These are phyloP conservation scores for Stictonetta naevosa DNA, from an alignment of 2,113 vertebrate species.

Conservation along the genomic window DNA sequence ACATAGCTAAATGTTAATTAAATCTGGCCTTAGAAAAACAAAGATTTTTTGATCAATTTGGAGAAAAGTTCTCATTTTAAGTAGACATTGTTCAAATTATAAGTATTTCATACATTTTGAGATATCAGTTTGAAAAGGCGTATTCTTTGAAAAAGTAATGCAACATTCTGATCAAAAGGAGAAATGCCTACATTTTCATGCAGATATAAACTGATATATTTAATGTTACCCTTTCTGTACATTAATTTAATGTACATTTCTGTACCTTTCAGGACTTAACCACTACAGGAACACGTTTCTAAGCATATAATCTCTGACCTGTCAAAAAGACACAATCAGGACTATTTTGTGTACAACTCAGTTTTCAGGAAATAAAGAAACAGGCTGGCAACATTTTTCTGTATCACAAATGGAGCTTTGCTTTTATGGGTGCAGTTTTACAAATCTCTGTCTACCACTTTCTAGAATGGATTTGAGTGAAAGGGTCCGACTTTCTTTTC, in stretches of 20 bases:
- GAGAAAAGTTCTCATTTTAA: neutral
- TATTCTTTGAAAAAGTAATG: neutral
- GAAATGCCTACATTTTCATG: neutral
- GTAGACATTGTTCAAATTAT: neutral
- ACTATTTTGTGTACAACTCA: neutral
- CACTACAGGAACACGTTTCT: neutral
- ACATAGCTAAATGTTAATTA: neutral
- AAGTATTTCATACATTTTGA: neutral
- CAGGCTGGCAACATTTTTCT: neutral
- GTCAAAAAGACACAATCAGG: neutral
- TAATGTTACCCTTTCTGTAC: neutral
- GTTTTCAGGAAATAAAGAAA: neutral
- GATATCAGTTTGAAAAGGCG: neutral
- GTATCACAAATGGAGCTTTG: neutral
- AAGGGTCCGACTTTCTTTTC: neutral
- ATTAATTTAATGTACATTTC: neutral
- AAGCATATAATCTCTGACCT: neutral
- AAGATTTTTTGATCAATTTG: neutral
- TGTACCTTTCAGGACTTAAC: neutral
- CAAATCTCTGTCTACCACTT: neutral
- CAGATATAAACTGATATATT: neutral
- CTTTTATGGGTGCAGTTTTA: neutral
- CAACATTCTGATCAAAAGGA: neutral
- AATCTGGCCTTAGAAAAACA: neutral
- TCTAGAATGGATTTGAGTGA: neutral